Evolutionary conservation across 2,888 invertebrate genomes (phyloP).

Genomic region (Eupelmus urozonus): DNA sequence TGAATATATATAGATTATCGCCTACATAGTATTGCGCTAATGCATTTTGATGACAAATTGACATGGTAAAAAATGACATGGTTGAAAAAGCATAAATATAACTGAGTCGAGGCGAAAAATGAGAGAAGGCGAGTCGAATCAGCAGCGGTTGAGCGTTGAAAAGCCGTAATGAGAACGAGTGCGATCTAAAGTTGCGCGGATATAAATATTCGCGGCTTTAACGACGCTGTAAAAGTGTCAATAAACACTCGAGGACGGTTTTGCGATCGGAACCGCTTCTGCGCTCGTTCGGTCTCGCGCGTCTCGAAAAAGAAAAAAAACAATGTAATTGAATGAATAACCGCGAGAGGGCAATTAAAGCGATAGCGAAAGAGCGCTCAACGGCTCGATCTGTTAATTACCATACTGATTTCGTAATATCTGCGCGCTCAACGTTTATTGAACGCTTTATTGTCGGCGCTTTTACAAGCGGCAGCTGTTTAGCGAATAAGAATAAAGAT

Average conservation of each 20-base stretch:
- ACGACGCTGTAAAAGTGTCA: conserved; percentile 44
- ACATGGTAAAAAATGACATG: conserved; percentile 26
- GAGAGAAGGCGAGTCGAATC: neutral
- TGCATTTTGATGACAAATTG: conserved; percentile 55
- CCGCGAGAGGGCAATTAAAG: conserved; percentile 35
- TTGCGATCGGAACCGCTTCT: conserved; percentile 11
- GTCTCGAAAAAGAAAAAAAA: conserved; percentile 7
- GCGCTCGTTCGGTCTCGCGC: neutral
- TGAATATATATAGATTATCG: neutral
- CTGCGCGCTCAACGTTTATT: neutral
- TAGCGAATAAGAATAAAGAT: too few species aligned
- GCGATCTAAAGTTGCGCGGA: conserved; percentile 1
- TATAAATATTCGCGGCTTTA: conserved; percentile 46
- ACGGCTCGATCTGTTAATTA: conserved; percentile 24
- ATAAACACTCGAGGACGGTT: conserved; percentile 30
- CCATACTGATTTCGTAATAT: conserved; percentile 14
- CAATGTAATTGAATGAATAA: conserved; percentile 39
- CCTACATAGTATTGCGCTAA: conserved; percentile 26
- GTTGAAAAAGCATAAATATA: neutral
- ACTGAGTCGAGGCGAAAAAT: neutral
- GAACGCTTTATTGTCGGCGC: too few species aligned
- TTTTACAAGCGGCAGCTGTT: too few species aligned
- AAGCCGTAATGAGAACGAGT: conserved; percentile 28
- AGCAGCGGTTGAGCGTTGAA: conserved; percentile 40
- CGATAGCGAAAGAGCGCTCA: neutral